A percentile compares a stretch with the other conserved stretches of the same genome.
These are phyloP conservation scores for Ammodytes marinus DNA, from an alignment of 2,113 vertebrate genomes.

Conservation along the genomic window DNA sequence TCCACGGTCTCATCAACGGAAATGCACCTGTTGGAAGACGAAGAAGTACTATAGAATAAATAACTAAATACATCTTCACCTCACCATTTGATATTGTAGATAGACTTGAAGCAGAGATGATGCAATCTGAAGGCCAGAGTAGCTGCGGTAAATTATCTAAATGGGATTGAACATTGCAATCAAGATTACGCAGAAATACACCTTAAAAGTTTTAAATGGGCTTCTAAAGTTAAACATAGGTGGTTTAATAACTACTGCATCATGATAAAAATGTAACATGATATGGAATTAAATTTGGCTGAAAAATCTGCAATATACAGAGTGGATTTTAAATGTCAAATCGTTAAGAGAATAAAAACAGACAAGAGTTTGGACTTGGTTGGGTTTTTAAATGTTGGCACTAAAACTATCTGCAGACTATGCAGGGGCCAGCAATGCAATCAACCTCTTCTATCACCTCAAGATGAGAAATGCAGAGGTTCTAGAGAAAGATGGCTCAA, in stretches of 20 bases:
- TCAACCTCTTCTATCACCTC: not conserved
- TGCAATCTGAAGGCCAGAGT: too few relatives aligned
- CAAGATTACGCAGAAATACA: too few relatives aligned
- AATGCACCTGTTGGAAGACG: too few relatives aligned
- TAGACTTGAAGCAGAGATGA: too few relatives aligned
- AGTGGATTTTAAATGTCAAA: constrained; percentile 19
- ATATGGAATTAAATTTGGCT: not conserved
- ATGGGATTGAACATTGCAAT: too few relatives aligned
- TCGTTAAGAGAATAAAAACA: not conserved
- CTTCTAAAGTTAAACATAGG: not conserved
- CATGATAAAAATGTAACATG: not conserved
- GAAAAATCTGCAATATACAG: not conserved
- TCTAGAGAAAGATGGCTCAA: not conserved
- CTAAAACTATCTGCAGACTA: not conserved
- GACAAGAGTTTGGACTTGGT: not conserved
- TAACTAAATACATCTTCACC: too few relatives aligned
- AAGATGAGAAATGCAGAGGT: not conserved
- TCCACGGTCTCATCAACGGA: too few relatives aligned
- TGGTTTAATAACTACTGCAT: not conserved
- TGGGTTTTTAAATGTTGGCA: not conserved
- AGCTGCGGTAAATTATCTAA: too few relatives aligned
- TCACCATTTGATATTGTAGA: too few relatives aligned
- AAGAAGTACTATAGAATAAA: too few relatives aligned
- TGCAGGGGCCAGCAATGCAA: not conserved
- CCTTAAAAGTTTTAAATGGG: constrained; percentile 3